Base-by-base conservation (phyloP, 2,113 vertebrate genomes). In the Laterallus jamaicensis region DNA sequence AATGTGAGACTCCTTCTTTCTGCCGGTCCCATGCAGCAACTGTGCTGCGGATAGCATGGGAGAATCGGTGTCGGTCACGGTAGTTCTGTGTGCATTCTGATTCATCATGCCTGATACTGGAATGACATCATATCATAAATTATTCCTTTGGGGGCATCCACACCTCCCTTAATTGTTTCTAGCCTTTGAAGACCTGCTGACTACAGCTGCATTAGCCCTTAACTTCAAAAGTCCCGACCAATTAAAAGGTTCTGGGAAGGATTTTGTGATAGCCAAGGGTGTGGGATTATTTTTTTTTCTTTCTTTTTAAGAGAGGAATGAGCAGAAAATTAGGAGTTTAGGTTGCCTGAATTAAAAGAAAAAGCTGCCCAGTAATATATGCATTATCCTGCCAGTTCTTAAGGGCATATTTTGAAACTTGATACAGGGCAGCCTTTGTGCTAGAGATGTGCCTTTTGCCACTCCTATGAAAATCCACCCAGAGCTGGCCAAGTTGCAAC, bases 361-460 rank as follows among this genome's bases (percentile, higher is more conserved):
- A 93, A 81, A 60, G 26, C 15, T 95, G 5, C 60, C 83, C 62
- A 25, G 56, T 93, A 89, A 95, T 56, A 74, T 47, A 29, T 82
- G 28, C 68, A 56, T 52, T 75, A 39, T 52, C 40, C 35, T 86
- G 85, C 78, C 94, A 80, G 21, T 88, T 90, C 95, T 92, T 88
- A 64, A 96, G 93, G 95, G 95, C 80, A 92, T 86, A 88, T 95
- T 95, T 96, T 94, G 92, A 92, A 92, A 94, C 93, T 68, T 95
- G 96, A 96, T 96, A 90, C 39, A 93, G 92, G 86, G 64, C 88
- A 94, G 91, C 92, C 88, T 94, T 97, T 96, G 88, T 96, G 88
- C 82, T 82, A 73, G 74, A 92, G 91, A 91, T 94, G 89, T 85
- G 37, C 62, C 78, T 95, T 90, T 94, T 91, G 59, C 90, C 87